A percentile compares a stretch with the other conserved stretches of the same genome.
Evolutionary conservation across 2,797 vertebrate species (phyloP).

Genomic region (Molossus molossus): DNA sequence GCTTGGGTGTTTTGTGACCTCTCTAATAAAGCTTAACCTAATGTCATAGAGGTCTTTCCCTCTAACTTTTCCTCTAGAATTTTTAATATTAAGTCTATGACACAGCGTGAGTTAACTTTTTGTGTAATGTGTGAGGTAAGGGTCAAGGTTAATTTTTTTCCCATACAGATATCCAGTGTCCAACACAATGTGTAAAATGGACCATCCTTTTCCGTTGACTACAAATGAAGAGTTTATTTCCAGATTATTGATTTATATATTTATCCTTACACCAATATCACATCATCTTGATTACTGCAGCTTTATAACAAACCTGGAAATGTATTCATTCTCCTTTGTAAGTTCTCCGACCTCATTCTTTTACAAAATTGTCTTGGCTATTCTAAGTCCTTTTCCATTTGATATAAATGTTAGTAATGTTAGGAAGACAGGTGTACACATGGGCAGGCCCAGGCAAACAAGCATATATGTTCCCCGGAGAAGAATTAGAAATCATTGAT

Average conservation of each 20-base stretch:
- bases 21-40: slow-evolving; percentile 1
- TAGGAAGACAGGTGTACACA: background rate
- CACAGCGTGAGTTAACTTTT: slow-evolving; percentile 12
- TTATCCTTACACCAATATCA: background rate
- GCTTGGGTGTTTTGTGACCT: background rate
- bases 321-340: background rate
- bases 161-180: background rate
- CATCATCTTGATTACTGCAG: background rate
- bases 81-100: slow-evolving; percentile 6
- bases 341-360: background rate
- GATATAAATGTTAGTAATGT: slow-evolving; percentile 10
- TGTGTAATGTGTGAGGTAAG: background rate
- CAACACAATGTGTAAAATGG: background rate
- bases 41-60: background rate
- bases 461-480: background rate
- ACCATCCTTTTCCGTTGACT: background rate
- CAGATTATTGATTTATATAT: background rate
- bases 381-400: background rate
- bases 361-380: slow-evolving; percentile 25
- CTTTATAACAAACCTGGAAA: slow-evolving; percentile 5
- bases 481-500: background rate
- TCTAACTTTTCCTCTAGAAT: background rate
- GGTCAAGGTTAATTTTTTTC: background rate
- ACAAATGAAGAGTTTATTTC: background rate
- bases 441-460: background rate